These are phyloP conservation scores for Temnothorax rugatulus DNA, from an alignment of 2,888 invertebrate genomes.

Conservation along the genomic window DNA sequence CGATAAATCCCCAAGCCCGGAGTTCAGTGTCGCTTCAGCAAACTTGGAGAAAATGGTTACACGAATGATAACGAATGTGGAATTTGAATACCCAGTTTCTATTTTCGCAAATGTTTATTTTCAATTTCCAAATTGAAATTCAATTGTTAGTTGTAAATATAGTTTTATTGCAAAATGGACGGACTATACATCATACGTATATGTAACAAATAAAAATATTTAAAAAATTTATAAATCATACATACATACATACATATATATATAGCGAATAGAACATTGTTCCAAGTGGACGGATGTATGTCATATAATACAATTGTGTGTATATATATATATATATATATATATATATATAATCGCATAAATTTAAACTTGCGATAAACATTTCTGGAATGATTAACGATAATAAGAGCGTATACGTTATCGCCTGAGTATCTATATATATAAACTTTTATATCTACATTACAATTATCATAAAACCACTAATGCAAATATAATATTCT, in stretches of 20 bases:
- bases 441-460: background rate
- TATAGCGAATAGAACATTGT: background rate
- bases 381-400: background rate
- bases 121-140: background rate
- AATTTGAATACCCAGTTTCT: background rate
- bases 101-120: background rate
- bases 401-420: background rate
- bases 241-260: background rate
- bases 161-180: constrained; percentile 55
- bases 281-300: constrained; percentile 35
- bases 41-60: background rate
- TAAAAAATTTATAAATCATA: background rate
- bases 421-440: background rate
- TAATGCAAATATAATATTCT: background rate
- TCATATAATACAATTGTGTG: background rate
- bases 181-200: constrained; percentile 3
- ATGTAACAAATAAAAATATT: constrained; percentile 7
- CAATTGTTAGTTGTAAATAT: background rate
- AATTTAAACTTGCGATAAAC: constrained; percentile 26
- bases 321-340: background rate
- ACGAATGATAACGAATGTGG: background rate
- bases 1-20: background rate
- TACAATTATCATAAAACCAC: background rate
- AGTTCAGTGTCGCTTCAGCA: background rate
- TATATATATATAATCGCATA: background rate